These are phyloP conservation scores for Octodon degus DNA, from an alignment of 2,113 vertebrate species.

Conservation along the genomic window DNA sequence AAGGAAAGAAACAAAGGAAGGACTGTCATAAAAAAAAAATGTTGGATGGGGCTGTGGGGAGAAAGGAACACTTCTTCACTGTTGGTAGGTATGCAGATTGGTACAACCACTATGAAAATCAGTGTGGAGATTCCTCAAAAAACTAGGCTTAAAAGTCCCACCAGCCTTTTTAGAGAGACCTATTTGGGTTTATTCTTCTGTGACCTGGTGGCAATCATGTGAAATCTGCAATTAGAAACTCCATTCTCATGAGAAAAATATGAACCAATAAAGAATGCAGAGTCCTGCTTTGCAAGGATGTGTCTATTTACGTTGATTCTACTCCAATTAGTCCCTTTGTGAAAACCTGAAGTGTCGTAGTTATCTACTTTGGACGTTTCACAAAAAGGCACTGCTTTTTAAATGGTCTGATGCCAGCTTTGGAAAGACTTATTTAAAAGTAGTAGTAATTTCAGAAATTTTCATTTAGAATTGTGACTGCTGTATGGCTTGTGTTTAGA, in stretches of 20 bases:
- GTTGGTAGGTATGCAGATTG: too few species aligned
- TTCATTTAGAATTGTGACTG: too few species aligned
- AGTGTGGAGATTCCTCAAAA: too few species aligned
- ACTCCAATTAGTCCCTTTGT: background rate
- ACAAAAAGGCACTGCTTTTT: background rate
- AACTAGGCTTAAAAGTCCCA: too few species aligned
- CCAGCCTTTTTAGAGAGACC: background rate
- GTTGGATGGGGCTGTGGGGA: too few species aligned
- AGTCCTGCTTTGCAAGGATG: background rate
- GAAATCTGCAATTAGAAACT: background rate
- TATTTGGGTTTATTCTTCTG: background rate
- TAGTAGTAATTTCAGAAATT: background rate
- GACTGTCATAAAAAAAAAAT: too few species aligned
- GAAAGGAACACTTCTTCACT: too few species aligned
- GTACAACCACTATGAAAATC: too few species aligned
- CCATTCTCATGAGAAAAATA: background rate
- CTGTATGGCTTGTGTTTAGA: too few species aligned
- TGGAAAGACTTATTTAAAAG: slow-evolving; percentile 10
- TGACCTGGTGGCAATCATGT: background rate
- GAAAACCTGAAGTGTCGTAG: background rate
- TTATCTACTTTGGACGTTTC: background rate
- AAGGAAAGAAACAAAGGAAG: too few species aligned
- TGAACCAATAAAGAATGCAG: background rate
- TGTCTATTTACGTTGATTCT: background rate
- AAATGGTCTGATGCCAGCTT: background rate